phyloP scores from a whole-genome alignment of 2,797 vertebrate genomes.

The Peromyscus melanophrys region DNA sequence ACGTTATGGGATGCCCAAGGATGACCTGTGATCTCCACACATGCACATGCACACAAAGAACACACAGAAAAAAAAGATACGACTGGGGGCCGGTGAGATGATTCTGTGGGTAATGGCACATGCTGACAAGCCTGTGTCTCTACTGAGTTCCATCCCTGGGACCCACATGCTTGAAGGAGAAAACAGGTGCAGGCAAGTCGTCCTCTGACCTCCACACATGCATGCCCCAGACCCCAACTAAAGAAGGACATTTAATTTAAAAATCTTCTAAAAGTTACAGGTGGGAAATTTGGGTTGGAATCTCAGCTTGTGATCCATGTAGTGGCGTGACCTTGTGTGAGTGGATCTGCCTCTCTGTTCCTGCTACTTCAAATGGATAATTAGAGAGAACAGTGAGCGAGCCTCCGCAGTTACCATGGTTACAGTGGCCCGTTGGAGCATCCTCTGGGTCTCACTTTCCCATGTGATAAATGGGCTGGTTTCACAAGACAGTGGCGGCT shows the following conservation, averaged over 20 bases:
- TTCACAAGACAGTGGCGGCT: neutral
- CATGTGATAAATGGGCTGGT: neutral
- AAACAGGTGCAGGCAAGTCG: neutral
- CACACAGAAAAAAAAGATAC: neutral
- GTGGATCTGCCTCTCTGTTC: slow-evolving; percentile 19
- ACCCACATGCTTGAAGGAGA: neutral
- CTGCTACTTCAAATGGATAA: neutral
- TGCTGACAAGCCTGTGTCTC: neutral
- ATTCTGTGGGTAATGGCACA: neutral
- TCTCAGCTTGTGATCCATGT: neutral
- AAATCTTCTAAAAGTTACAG: neutral
- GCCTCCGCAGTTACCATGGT: rapidly evolving
- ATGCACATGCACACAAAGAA: neutral
- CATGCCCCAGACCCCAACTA: neutral
- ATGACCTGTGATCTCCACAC: neutral
- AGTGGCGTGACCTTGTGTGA: neutral
- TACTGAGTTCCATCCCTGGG: neutral
- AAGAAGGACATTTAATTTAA: neutral
- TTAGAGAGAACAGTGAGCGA: neutral
- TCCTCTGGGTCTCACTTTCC: neutral
- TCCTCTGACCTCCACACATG: neutral
- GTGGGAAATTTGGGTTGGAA: neutral
- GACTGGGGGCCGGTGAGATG: too few relatives aligned
- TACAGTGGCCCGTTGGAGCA: neutral
- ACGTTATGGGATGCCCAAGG: neutral